A percentile compares a stretch with the other conserved stretches of the same genome.
phyloP scores from a whole-genome alignment of 2,888 invertebrate genomes.

The Volucella inanis region DNA sequence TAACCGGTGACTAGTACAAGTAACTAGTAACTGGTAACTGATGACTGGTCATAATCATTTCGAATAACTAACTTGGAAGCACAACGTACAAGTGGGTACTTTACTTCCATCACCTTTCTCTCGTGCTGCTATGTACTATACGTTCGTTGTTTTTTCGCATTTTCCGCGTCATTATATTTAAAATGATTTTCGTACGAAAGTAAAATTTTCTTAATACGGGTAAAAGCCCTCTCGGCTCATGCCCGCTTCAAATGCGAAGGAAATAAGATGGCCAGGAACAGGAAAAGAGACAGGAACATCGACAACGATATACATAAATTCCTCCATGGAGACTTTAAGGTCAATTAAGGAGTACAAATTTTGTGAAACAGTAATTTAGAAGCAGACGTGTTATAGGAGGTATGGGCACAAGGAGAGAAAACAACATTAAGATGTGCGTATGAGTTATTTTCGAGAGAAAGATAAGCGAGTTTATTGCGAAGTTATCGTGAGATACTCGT shows the following conservation, averaged over 20 bases:
- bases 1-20: background rate
- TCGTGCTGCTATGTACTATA: background rate
- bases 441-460: conserved; percentile 31
- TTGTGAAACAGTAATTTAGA: conserved; percentile 38
- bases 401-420: background rate
- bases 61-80: conserved; percentile 19
- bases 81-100: background rate
- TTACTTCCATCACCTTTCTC: background rate
- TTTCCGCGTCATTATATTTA: conserved; percentile 11
- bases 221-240: background rate
- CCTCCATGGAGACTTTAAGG: conserved; percentile 31
- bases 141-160: background rate
- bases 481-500: conserved; percentile 30
- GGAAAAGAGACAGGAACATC: background rate
- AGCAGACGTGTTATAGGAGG: background rate
- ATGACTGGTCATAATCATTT: conserved; percentile 3
- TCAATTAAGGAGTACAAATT: conserved; percentile 62
- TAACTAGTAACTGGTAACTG: background rate
- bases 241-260: conserved; percentile 3
- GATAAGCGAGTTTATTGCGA: conserved; percentile 53
- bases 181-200: conserved; percentile 7
- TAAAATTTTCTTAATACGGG: background rate
- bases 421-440: conserved; percentile 40
- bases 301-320: background rate
- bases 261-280: background rate